Evolutionary conservation across 2,797 vertebrate species (phyloP).

Genomic region (Fistularia commersonii): DNA sequence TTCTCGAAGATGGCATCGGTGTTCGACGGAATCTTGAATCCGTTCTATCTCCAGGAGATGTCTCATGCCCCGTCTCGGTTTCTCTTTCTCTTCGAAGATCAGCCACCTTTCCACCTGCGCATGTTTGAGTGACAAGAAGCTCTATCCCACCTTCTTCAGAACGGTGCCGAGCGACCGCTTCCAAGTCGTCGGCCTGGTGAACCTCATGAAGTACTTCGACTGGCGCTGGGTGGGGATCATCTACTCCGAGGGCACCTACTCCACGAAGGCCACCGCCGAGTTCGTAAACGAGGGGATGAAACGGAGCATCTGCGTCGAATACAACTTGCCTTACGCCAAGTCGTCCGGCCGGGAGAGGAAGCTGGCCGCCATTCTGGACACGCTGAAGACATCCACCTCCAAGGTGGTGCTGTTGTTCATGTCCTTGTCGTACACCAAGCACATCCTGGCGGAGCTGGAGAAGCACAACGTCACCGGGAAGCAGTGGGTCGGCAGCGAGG

Average conservation of each 20-base stretch:
- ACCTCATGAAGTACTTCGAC: conserved; percentile 62
- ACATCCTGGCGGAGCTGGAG: conserved; percentile 37
- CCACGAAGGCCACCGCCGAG: conserved; percentile 23
- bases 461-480: conserved; percentile 56
- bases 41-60: too few relatives aligned
- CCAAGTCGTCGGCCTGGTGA: conserved; percentile 47
- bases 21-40: too few relatives aligned
- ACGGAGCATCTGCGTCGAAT: conserved; percentile 60
- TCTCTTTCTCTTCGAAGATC: conserved; percentile 45
- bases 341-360: fast-evolving
- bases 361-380: neutral
- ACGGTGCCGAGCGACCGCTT: conserved; percentile 62
- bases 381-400: conserved; percentile 43
- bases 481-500: conserved; percentile 56
- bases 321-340: conserved; percentile 13
- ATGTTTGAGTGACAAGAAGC: conserved; percentile 57
- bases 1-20: too few relatives aligned
- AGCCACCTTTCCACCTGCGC: conserved; percentile 59
- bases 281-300: conserved; percentile 42
- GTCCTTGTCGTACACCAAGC: conserved; percentile 30
- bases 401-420: conserved; percentile 59
- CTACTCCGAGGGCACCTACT: conserved; percentile 19
- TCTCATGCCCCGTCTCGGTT: neutral
- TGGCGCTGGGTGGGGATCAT: conserved; percentile 69
- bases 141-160: conserved; percentile 61